Conservation (phyloP, 2,113 vertebrate species). For the Dasypus novemcinctus region DNA sequence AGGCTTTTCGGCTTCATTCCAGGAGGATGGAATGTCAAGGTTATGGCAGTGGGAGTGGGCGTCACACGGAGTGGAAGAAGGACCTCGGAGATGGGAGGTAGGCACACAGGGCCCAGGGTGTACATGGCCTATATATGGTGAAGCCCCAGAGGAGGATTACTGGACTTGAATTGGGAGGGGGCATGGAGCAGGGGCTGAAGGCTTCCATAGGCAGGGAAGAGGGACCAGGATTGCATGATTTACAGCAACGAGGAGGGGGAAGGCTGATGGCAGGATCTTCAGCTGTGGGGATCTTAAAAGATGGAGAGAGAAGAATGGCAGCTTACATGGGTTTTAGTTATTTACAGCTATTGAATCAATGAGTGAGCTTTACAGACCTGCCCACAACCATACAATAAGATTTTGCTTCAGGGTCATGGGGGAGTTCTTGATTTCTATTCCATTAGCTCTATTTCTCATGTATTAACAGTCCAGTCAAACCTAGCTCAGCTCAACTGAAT, state of each 20-base stretch:
- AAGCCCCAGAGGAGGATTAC: not conserved
- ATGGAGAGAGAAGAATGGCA: not conserved
- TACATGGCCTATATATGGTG: accelerated
- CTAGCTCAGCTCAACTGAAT: not conserved
- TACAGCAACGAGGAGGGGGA: not conserved
- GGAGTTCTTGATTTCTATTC: not conserved
- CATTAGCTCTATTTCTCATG: not conserved
- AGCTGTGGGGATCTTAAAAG: not conserved
- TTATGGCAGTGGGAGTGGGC: too few relatives aligned
- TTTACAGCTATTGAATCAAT: not conserved
- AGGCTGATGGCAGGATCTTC: not conserved
- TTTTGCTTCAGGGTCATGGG: not conserved
- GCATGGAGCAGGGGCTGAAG: too few relatives aligned
- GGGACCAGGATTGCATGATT: too few relatives aligned
- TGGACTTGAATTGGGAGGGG: not conserved
- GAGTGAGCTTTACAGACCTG: not conserved
- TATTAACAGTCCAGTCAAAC: not conserved
- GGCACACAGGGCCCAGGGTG: accelerated
- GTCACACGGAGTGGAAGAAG: not conserved
- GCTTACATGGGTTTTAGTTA: not conserved
- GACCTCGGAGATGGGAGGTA: too few relatives aligned
- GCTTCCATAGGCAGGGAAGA: accelerated
- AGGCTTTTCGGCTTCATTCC: not conserved
- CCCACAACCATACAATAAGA: not conserved
- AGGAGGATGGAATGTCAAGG: not conserved